Evolutionary conservation across 2,797 vertebrate species (phyloP).

Genomic region (Protosalanx chinensis): DNA sequence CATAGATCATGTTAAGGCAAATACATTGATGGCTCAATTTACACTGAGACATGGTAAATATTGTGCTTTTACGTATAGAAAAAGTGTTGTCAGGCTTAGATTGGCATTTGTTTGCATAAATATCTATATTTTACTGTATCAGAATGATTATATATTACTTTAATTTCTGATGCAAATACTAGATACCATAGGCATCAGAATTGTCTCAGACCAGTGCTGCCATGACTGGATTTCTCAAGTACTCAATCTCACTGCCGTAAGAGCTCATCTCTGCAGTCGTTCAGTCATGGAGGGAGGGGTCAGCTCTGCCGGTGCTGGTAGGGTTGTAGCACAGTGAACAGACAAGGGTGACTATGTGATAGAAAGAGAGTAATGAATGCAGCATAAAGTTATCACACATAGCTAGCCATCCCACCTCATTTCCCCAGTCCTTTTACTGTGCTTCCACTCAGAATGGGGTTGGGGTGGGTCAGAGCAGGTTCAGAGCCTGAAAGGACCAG

Average conservation of each 20-base stretch:
- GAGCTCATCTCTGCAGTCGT: conserved; percentile 51
- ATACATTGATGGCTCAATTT: conserved; percentile 24
- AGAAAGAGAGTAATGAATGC: conserved; percentile 53
- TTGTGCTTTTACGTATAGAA: conserved; percentile 12
- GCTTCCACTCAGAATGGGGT: conserved; percentile 55
- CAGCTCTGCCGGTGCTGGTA: conserved; percentile 63
- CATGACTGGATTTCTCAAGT: conserved; percentile 48
- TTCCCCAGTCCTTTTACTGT: conserved; percentile 62
- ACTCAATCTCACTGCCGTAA: conserved; percentile 49
- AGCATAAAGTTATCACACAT: conserved; percentile 49
- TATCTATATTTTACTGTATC: conserved; percentile 20
- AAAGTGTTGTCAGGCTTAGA: conserved; percentile 23
- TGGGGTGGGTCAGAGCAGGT: conserved; percentile 35
- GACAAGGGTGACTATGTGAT: conserved; percentile 54
- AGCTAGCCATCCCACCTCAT: conserved; percentile 47
- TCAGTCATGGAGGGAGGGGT: conserved; percentile 43
- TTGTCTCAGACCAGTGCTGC: conserved; percentile 45
- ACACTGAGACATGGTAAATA: conserved; percentile 24
- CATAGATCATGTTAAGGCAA: conserved; percentile 29
- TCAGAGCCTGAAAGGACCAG: conserved; percentile 64
- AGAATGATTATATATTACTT: conserved; percentile 25
- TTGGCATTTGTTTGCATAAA: conserved; percentile 23
- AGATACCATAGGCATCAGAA: conserved; percentile 44
- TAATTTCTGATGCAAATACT: conserved; percentile 36
- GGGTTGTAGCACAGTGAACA: conserved; percentile 72